Conservation (phyloP, 2,113 vertebrate genomes). For the Antigone vipio region DNA sequence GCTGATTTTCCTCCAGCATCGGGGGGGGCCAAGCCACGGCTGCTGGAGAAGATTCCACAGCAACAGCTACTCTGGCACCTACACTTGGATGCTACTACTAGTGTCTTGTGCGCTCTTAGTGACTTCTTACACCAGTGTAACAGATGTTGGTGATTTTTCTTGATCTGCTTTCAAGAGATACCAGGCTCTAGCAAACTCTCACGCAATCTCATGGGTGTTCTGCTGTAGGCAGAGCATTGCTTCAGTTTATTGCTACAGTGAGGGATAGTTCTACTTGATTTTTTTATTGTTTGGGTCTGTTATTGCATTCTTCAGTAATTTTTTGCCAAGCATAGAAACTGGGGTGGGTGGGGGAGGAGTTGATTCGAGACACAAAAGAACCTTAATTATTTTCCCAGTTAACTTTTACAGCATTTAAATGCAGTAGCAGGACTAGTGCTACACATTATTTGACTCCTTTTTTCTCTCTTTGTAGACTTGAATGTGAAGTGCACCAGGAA, state of each 20-base stretch:
- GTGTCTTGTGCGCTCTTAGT: neutral
- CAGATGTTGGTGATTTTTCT: neutral
- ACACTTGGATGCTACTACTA: neutral
- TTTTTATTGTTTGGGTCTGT: neutral
- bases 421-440: neutral
- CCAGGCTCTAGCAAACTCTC: neutral
- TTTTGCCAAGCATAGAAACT: neutral
- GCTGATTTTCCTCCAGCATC: neutral
- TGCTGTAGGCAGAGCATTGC: neutral
- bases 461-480: conserved; percentile 11
- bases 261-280: neutral
- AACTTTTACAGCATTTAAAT: neutral
- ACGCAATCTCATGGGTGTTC: neutral
- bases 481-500: neutral
- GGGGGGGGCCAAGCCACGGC: neutral
- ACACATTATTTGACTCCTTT: neutral
- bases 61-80: neutral
- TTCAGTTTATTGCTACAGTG: neutral
- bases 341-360: neutral
- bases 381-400: neutral
- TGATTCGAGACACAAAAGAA: neutral
- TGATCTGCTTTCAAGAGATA: neutral
- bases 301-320: neutral
- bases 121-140: neutral
- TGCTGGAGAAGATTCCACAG: neutral